Evolutionary conservation across 2,888 invertebrate species (phyloP).

Genomic region (Rotaria magnacalcarata): DNA sequence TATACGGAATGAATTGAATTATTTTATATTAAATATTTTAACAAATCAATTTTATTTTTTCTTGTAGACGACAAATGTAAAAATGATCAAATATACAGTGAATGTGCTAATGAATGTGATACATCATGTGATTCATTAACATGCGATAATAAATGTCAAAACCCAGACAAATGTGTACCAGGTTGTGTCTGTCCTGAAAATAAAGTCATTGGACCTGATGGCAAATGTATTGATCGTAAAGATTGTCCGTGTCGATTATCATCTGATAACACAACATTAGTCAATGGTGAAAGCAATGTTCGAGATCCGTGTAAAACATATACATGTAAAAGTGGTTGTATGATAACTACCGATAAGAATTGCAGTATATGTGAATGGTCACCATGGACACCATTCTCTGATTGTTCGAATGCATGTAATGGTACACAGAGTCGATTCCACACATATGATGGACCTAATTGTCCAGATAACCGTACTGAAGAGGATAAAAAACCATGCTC

Average conservation of each 20-base stretch:
- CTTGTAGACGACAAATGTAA: slow-evolving; percentile 28
- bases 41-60: no score
- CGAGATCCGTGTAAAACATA: slow-evolving; percentile 39
- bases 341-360: slow-evolving; percentile 35
- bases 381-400: slow-evolving; percentile 42
- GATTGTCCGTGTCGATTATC: slow-evolving; percentile 32
- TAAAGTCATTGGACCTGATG: slow-evolving; percentile 27
- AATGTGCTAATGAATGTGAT: slow-evolving; percentile 43
- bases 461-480: slow-evolving; percentile 36
- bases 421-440: slow-evolving; percentile 41
- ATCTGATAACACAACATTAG: not conserved
- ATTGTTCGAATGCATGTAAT: slow-evolving; percentile 38
- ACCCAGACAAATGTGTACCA: slow-evolving; percentile 44
- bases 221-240: slow-evolving; percentile 25
- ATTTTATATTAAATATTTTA: no score
- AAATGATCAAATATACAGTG: slow-evolving; percentile 34
- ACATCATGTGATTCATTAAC: slow-evolving; percentile 38
- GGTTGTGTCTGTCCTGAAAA: slow-evolving; percentile 43
- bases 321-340: slow-evolving; percentile 41
- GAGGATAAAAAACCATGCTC: slow-evolving; percentile 34
- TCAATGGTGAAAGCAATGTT: slow-evolving; percentile 23
- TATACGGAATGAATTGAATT: not conserved
- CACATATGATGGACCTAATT: slow-evolving; percentile 39
- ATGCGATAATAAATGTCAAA: slow-evolving; percentile 36
- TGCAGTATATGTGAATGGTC: slow-evolving; percentile 44